Evolutionary conservation across 2,888 invertebrate genomes (phyloP), one percentile per base, ranked within the genome.

Genomic region (Archaeoteleia sp.): DNA sequence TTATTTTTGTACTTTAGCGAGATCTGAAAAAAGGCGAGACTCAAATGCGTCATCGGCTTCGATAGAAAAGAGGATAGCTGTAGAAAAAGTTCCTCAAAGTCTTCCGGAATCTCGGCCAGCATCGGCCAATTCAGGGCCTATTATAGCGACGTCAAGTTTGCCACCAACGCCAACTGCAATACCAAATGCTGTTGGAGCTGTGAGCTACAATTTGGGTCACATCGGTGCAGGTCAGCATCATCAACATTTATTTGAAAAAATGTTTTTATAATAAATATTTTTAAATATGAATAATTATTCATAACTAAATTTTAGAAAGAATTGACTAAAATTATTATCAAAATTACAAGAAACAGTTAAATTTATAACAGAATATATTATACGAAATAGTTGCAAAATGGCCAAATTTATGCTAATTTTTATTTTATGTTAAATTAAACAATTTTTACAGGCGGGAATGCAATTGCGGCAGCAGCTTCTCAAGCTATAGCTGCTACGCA

Each of bases 401-500:
- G n/a, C n/a, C n/a, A n/a, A n/a, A n/a, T n/a, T n/a, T n/a, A n/a
- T n/a, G n/a, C n/a, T n/a, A n/a, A n/a, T n/a, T n/a, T 29, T 29
- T 29, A 7, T 29, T 29, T 8, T 29, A 7, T 23, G n/a, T 23
- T 37, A 37, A 37, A 20, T n/a, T n/a, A n/a, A n/a, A n/a, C n/a
- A n/a, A n/a, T n/a, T n/a, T n/a, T n/a, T n/a, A n/a, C n/a, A 68
- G 68, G 68, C 55, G 89, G 92, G 53, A 93, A 93, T 77, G 95
- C 96, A 0, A 95, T 97, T 54, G 96, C 95, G 0, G 95, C 94
- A 0, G 97, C 97, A 0, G 97, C 97, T 0, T 96, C 96, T 13
- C 96, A 97, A 83, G 97, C 97, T 0, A 97, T 98, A 66, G 96
- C 95, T 2, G 96, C 96, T 0, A 97, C 98, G 1, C 97, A 97